Conservation (phyloP, 2,797 vertebrate genomes). For the Pseudotriccus pelzelni region DNA sequence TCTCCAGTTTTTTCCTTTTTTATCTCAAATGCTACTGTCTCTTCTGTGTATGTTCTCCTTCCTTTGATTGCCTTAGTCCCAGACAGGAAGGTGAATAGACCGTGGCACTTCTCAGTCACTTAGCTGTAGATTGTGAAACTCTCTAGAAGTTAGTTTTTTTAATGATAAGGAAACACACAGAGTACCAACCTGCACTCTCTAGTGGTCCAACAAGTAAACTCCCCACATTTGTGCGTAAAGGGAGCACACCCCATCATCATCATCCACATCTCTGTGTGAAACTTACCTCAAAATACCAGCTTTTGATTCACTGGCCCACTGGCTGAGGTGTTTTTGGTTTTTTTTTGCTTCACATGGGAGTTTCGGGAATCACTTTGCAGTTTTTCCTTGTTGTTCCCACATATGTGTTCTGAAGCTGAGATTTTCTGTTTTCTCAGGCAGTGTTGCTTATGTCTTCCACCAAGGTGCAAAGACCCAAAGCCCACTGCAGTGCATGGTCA, state of each 20-base stretch:
- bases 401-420: background rate
- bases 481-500: background rate
- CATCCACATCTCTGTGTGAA: background rate
- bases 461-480: background rate
- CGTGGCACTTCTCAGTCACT: background rate
- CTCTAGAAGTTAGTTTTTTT: background rate
- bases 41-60: background rate
- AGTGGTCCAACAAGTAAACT: background rate
- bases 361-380: background rate
- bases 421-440: background rate
- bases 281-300: background rate
- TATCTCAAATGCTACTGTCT: accelerated
- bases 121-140: background rate
- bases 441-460: background rate
- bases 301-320: background rate
- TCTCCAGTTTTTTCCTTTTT: background rate
- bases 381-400: background rate
- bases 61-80: background rate
- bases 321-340: background rate
- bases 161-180: background rate
- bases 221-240: background rate
- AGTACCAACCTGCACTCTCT: background rate
- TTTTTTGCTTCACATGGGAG: background rate
- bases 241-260: background rate
- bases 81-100: background rate